A percentile compares a stretch with the other conserved stretches of the same genome.
These are phyloP conservation scores for Drosophila mulleri DNA, from an alignment of 2,888 invertebrate species.

Conservation along the genomic window DNA sequence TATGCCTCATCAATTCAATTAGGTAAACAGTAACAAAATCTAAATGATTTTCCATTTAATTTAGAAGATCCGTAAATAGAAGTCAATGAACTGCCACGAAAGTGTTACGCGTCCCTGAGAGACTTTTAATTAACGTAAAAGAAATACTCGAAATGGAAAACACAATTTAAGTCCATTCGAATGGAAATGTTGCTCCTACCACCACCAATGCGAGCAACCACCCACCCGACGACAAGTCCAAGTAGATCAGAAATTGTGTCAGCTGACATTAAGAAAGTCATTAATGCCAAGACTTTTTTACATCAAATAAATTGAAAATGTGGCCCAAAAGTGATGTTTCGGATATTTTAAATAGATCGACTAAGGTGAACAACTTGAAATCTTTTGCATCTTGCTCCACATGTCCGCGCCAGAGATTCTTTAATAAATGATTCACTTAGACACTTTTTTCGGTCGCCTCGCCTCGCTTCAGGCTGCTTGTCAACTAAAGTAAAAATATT, in stretches of 20 bases:
- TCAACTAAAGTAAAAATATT: constrained; percentile 42
- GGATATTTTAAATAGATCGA: constrained; percentile 20
- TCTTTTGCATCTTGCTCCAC: constrained; percentile 24
- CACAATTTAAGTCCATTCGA: constrained; percentile 42
- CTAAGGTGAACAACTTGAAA: constrained; percentile 27
- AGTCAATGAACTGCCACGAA: constrained; percentile 58
- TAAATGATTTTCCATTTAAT: constrained; percentile 54
- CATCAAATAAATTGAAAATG: constrained; percentile 26
- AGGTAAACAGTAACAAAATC: constrained; percentile 56
- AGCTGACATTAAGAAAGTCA: constrained; percentile 70
- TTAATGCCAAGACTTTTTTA: constrained; percentile 65
- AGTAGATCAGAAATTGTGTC: constrained; percentile 53
- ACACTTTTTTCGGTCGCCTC: neutral
- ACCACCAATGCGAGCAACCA: neutral
- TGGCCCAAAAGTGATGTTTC: constrained; percentile 12
- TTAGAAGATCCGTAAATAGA: constrained; percentile 33
- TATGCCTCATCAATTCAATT: constrained; percentile 36
- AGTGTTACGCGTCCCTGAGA: constrained; percentile 20
- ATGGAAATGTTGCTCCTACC: constrained; percentile 25
- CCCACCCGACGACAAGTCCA: constrained; percentile 2
- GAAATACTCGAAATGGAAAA: constrained; percentile 29
- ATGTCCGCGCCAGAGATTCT: constrained; percentile 10
- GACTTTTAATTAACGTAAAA: constrained; percentile 47
- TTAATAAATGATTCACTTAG: constrained; percentile 12
- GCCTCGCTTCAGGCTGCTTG: neutral